Evolutionary conservation across 37 sponge, comb jelly and placozoan species (phyloP), one percentile per base, ranked within the genome.

Genomic region (Chondrilla cf. caribensis): DNA sequence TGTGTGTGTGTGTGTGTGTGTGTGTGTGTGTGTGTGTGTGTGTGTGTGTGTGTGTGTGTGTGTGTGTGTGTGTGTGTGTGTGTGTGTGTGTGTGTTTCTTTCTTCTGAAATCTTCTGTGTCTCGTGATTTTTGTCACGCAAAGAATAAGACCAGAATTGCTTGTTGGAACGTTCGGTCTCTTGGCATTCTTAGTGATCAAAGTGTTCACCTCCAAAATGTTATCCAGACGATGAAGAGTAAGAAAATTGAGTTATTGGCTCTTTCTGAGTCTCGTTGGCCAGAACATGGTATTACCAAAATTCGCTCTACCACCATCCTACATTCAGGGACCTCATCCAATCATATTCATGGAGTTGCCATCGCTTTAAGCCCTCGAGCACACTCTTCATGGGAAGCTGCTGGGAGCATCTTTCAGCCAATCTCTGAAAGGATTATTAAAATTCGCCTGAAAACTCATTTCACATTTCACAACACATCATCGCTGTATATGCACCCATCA

Each of bases 101-200:
- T n/a, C n/a, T n/a, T n/a, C n/a, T n/a, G n/a, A n/a, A n/a, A n/a
- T n/a, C n/a, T 54, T 11, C 57, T 19, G 17, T 19, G 64, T 62
- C 64, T 62, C 64, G 64, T 62, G 64, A 62, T 19, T 62, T 62
- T 62, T 22, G 6, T 62, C 64, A 62, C 8, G 64, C 64, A 5
- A 62, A 62, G 22, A 19, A 8, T 22, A 62, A 62, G 22, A 62
- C 22, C 6, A 62, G 64, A 62, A 62, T 19, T 26, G 64, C 64
- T 62, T 62, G 64, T 6, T 62, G 64, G 64, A 62, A 62, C 29
- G 22, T 62, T 7, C 64, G 22, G 18, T 19, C 64, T 62, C 64
- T 62, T 6, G 64, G 64, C 22, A 19, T 22, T 19, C 64, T 62
- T 22, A 62, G 64, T 62, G 64, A 19, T 62, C 64, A 62, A 22